Evolutionary conservation across 2,113 vertebrate genomes (phyloP).

Genomic region (Lophura nycthemera): DNA sequence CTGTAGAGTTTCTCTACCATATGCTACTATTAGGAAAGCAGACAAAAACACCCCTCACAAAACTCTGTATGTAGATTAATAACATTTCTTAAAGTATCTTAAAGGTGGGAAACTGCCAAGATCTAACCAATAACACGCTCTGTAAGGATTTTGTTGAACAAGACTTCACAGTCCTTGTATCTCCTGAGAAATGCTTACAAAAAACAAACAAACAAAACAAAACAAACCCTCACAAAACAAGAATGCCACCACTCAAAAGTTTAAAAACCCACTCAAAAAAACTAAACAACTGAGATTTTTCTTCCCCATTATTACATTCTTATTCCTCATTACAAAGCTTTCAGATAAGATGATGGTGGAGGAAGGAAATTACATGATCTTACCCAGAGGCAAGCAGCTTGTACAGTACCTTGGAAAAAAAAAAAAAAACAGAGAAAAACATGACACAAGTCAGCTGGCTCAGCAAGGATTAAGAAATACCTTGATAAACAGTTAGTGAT

Average conservation of each 20-base stretch:
- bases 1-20: not conserved
- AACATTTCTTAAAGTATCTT: not conserved
- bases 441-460: constrained; percentile 63
- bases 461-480: constrained; percentile 71
- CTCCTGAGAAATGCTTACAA: not conserved
- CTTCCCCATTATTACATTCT: not conserved
- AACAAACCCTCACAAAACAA: not conserved
- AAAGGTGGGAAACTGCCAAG: not conserved
- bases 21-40: not conserved
- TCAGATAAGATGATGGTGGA: constrained; percentile 2
- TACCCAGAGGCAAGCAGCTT: constrained; percentile 42
- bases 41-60: not conserved
- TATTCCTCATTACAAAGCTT: not conserved
- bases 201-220: not conserved
- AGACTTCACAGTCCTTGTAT: not conserved
- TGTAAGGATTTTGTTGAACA: not conserved
- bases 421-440: constrained; percentile 28
- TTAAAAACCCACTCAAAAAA: not conserved
- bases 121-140: not conserved
- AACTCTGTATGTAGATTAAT: not conserved
- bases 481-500: constrained; percentile 72
- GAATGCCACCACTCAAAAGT: not conserved
- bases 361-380: constrained; percentile 17
- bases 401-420: constrained; percentile 2
- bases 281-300: not conserved